phyloP scores from a whole-genome alignment of 2,888 invertebrate genomes.

The Tribolium freemani region DNA sequence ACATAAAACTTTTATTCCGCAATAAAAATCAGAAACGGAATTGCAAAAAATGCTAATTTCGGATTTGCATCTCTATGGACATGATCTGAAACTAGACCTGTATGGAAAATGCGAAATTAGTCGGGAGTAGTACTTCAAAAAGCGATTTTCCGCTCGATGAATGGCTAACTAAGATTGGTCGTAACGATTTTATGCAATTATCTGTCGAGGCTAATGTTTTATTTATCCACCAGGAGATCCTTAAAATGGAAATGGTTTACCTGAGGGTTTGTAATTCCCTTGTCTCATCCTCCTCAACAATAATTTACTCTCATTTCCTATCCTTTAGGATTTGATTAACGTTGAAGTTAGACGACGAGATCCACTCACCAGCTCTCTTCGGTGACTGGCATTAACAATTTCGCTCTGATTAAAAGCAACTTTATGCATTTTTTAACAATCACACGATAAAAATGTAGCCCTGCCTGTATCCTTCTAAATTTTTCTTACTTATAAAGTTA shows the following conservation, averaged over 20 bases:
- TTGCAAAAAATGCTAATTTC: not conserved
- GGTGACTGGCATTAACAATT: not conserved
- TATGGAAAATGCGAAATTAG: too few species aligned
- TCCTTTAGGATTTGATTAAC: conserved; percentile 23
- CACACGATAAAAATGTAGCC: too few species aligned
- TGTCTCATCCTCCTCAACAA: conserved; percentile 6
- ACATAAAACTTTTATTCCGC: conserved; percentile 9
- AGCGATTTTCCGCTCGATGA: too few species aligned
- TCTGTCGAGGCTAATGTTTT: not conserved
- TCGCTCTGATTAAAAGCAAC: not conserved
- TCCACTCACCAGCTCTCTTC: not conserved
- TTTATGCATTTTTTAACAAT: too few species aligned
- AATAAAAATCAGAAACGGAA: not conserved
- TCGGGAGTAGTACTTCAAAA: too few species aligned
- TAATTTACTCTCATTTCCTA: conserved; percentile 24
- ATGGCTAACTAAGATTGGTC: not conserved
- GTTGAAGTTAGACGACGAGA: conserved; percentile 2
- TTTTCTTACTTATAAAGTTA: too few species aligned
- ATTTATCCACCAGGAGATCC: conserved; percentile 1
- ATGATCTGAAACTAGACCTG: not conserved
- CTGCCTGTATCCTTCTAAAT: too few species aligned
- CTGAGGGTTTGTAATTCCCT: conserved; percentile 19
- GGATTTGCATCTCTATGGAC: not conserved
- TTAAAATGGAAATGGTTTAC: conserved; percentile 7
- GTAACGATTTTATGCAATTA: not conserved